A percentile compares a stretch with the other conserved stretches of the same genome.
Evolutionary conservation across 2,888 invertebrate genomes (phyloP).

Genomic region (Leucoma salicis): DNA sequence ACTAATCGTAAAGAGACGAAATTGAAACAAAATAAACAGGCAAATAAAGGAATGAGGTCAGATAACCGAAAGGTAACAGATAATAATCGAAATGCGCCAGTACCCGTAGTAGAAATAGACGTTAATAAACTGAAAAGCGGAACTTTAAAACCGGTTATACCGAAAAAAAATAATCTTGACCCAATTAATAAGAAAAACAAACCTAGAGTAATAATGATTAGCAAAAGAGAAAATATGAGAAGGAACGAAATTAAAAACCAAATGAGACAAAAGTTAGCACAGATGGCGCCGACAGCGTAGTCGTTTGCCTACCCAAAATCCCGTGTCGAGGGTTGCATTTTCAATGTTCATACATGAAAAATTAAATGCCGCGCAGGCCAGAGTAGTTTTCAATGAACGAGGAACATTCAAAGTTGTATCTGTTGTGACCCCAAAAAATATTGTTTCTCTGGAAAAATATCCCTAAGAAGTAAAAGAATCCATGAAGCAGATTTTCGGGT

Average conservation of each 20-base stretch:
- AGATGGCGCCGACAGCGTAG: background rate
- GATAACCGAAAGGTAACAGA: background rate
- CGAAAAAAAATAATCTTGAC: background rate
- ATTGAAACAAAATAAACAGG: background rate
- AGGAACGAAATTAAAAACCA: conserved; percentile 35
- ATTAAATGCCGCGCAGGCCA: too few species aligned
- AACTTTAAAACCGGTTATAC: background rate
- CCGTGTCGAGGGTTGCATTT: too few species aligned
- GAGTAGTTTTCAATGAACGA: too few species aligned
- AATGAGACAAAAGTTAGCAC: conserved; percentile 18
- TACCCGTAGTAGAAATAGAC: background rate
- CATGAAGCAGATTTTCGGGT: too few species aligned
- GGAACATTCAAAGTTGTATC: too few species aligned
- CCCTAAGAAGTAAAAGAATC: too few species aligned
- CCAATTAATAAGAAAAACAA: conserved; percentile 7
- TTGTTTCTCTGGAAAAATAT: too few species aligned
- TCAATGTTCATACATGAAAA: too few species aligned
- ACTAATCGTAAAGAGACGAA: background rate
- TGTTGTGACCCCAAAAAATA: too few species aligned
- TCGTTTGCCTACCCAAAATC: too few species aligned
- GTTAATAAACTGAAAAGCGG: background rate
- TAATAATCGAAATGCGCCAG: background rate
- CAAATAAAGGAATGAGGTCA: background rate
- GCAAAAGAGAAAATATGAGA: conserved; percentile 42
- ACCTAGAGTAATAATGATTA: conserved; percentile 37